Conservation (phyloP, 2,888 invertebrate genomes). For the Brachyptera putata region DNA sequence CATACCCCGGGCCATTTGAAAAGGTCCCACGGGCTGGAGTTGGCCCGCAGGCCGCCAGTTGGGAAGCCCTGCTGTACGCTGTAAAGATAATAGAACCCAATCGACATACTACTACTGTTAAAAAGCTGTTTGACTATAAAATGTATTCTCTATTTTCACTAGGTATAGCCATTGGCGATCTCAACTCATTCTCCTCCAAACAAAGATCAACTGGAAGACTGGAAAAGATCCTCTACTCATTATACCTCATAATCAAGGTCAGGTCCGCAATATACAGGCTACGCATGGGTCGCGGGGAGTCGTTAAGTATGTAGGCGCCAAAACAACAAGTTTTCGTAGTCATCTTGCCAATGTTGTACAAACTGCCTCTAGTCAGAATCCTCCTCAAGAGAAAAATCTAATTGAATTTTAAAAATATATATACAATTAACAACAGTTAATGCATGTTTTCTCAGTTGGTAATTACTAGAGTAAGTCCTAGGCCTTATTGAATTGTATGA, state of each 20-base stretch:
- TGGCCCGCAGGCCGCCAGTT: too few species aligned
- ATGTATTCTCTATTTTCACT: too few species aligned
- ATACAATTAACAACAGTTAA: background rate
- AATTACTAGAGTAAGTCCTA: background rate
- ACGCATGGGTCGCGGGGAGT: background rate
- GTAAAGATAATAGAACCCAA: too few species aligned
- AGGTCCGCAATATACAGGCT: conserved; percentile 42
- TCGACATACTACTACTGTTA: too few species aligned
- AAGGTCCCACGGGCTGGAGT: too few species aligned
- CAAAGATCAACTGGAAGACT: conserved; percentile 61
- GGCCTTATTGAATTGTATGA: too few species aligned
- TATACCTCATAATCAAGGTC: conserved; percentile 58
- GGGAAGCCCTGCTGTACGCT: too few species aligned
- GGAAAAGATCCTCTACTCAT: conserved; percentile 59
- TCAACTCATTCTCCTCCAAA: conserved; percentile 59
- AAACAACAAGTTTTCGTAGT: conserved; percentile 27
- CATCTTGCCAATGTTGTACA: conserved; percentile 9
- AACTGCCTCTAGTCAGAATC: background rate
- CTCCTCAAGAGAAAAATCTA: background rate
- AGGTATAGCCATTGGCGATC: conserved; percentile 65
- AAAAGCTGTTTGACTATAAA: too few species aligned
- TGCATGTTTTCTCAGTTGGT: background rate
- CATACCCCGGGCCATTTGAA: too few species aligned
- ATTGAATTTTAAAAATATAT: background rate
- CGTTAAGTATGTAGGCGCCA: conserved; percentile 22